Base-by-base conservation (phyloP, 2,113 vertebrate genomes). In the Balaenoptera acutorostrata region DNA sequence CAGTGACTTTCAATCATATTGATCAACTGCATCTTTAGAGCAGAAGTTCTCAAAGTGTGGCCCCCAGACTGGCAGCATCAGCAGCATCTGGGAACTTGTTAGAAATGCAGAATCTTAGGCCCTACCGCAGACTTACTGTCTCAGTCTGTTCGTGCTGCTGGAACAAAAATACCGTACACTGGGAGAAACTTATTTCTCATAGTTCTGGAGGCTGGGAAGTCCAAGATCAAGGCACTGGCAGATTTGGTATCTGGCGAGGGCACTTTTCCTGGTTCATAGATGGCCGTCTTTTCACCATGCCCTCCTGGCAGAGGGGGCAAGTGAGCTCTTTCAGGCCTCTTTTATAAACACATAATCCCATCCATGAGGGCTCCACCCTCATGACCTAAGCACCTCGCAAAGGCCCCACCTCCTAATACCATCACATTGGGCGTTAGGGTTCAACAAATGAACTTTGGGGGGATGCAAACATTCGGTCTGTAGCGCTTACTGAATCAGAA, bases 1-100 rank as follows among this genome's bases (percentile, higher is more conserved):
- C 86, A 71, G 66, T 8, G 36, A 92, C 83, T 87, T 94, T 91
- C 93, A 57, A 83, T 95, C 93, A 93, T 52, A 94, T 20, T 85
- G 39, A 94, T 91, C 59, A 33, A 57, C 52, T 52, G 41, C 63
- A 8, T 83, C 84, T 97, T 85, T 39, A 75, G 63, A 93, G 81
- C 80, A 46, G 59, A 15, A 14, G 21, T 71, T 61, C 81, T 95
- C 66, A 13, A 71, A 88, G 71, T 46, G n/a, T 88, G 57, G 52
- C n/a, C 59, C 59, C 85, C 71, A 39, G 33, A 77, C 52, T 6
- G n/a, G 77, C 89, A 27, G 18, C 41, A 18, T 36, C 94, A 85
- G 87, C 88, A 88, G 49, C 95, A 31, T 83, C 86, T 95, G 81
- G 82, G 75, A 57, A 49, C 18, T 17, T 18, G 41, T 91, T 55